Base-by-base conservation (phyloP, 2,113 vertebrate species). In the Apistogramma diplotaenia region DNA sequence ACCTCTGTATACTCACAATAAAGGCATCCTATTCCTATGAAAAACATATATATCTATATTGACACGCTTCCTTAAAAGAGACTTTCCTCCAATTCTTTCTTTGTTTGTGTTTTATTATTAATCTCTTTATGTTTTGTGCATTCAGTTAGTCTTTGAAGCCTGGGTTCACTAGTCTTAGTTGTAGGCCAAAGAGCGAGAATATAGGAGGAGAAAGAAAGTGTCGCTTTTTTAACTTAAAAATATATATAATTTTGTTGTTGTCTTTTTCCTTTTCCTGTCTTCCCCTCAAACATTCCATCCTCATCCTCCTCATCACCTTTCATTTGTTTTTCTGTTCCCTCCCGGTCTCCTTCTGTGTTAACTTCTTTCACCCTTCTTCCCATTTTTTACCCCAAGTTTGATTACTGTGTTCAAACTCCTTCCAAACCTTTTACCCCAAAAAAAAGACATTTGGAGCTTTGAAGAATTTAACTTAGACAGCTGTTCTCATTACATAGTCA, bases 131-230 rank as follows among this genome's bases (percentile, higher is more conserved):
- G 60, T 62, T 85, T 35, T 46, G 16, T 54, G 62, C n/a, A 10
- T 60, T 43, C 83, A 67, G 55, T 74, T 80, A 27, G 54, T 54
- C 79, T 87, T 86, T 84, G 61, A 87, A 82, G 43, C 35, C 25
- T 1, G 11, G 21, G 12, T 60, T 78, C 35, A 16, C 71, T 86
- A 11, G 56, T 75, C 1, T 79, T 75, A 23, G 18, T 53, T 79
- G 31, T 57, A 58, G 58, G 76, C 35, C 8, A 65, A 10, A 35
- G 18, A n/a, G 53, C 84, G 25, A 29, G 9, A 23, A 49, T 2
- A 5, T 7, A 75, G 59, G 65, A 7, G 27, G 46, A 35, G 23
- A 60, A 10, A 33, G 13, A 49, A 43, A 53, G 3, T 35, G 53
- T 15, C 1, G 60, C 53, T 43, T 31, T 23, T 8, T 6, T 33